Conservation (phyloP, 2,113 vertebrate genomes). For the Danio rerio region DNA sequence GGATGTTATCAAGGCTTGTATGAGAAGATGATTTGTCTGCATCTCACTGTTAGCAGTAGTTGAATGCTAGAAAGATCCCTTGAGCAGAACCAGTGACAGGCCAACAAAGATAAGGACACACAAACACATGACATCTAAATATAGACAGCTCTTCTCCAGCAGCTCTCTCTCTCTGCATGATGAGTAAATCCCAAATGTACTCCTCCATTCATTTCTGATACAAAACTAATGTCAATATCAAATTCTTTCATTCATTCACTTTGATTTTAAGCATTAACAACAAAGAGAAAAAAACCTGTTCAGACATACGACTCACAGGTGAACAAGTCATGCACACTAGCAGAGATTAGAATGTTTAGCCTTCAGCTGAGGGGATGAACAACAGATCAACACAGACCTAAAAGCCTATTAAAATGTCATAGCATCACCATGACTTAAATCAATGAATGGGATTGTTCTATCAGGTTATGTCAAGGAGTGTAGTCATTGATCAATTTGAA, state of each 20-base stretch:
- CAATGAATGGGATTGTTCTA: not conserved
- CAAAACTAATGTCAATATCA: not conserved
- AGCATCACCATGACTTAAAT: not conserved
- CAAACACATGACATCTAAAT: not conserved
- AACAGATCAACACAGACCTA: not conserved
- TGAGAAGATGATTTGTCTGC: not conserved
- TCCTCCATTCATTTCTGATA: not conserved
- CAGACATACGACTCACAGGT: not conserved
- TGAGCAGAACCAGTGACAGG: slow-evolving; percentile 4
- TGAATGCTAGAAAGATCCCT: not conserved
- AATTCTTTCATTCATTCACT: not conserved
- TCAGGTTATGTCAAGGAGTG: not conserved
- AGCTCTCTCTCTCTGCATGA: not conserved
- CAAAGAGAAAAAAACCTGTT: not conserved
- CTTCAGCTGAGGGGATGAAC: not conserved
- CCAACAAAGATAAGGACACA: not conserved
- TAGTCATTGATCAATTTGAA: not conserved
- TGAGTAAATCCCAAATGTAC: slow-evolving; percentile 19
- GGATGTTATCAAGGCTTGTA: not conserved
- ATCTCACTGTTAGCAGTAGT: not conserved
- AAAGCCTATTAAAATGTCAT: not conserved
- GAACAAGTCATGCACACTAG: not conserved
- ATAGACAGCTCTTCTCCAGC: not conserved
- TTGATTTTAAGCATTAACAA: too few species aligned
- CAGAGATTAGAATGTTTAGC: not conserved